These are phyloP conservation scores for Rhaphigaster nebulosa DNA, from an alignment of 2,888 invertebrate species.

Conservation along the genomic window DNA sequence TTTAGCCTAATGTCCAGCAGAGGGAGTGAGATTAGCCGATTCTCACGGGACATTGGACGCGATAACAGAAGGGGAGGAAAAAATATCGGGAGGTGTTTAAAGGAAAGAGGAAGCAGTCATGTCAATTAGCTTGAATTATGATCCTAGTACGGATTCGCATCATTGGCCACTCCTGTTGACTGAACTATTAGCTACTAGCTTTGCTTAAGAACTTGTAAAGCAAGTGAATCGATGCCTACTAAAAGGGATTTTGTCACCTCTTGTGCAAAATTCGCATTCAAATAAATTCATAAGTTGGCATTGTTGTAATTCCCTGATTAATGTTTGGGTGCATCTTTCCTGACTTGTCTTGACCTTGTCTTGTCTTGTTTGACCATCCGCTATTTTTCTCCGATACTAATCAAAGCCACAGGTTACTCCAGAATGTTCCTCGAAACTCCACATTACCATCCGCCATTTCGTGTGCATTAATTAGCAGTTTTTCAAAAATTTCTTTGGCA, in stretches of 20 bases:
- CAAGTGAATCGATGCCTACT: background rate
- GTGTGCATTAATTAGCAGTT: no score
- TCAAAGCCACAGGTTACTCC: no score
- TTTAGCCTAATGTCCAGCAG: slow-evolving; percentile 56
- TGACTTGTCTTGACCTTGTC: no score
- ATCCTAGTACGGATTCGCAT: background rate
- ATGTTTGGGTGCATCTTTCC: no score
- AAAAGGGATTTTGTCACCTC: background rate
- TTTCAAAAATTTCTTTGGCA: no score
- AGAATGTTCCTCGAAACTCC: no score
- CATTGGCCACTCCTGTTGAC: background rate
- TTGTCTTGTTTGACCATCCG: no score
- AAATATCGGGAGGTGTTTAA: slow-evolving; percentile 49
- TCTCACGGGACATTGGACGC: slow-evolving; percentile 56
- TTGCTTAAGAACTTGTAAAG: background rate
- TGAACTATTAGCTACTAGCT: background rate
- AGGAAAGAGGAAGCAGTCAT: slow-evolving; percentile 14
- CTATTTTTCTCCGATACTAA: no score
- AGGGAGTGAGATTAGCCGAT: slow-evolving; percentile 54
- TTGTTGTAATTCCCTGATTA: no score
- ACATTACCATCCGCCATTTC: no score
- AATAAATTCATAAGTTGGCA: no score
- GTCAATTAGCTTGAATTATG: slow-evolving; percentile 25
- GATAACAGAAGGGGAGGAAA: slow-evolving; percentile 35
- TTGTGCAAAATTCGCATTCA: background rate